Base-by-base conservation (phyloP, 2,888 invertebrate species). In the Nudaria mundana region DNA sequence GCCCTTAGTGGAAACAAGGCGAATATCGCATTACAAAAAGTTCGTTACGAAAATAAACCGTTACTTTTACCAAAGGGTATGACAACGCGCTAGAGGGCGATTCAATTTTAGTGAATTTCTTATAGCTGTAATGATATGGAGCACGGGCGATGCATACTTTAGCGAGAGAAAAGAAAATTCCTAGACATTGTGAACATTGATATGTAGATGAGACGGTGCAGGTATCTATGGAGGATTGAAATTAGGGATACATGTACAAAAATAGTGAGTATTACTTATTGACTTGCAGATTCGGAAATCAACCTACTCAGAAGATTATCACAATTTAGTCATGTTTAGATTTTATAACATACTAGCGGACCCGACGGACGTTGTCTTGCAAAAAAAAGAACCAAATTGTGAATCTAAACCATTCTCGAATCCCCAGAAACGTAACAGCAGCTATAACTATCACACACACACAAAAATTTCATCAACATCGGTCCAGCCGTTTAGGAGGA, bases 41-140 rank as follows among this genome's bases (percentile, higher is more conserved):
- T 87, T 82, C 86, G 86, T 85, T 87, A 85, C 76, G 71, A 81
- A 82, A 83, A 83, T 76, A 78, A 86, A 81, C 85, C 87, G 87
- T 87, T 87, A 84, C 79, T 80, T 78, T 81, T 81, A 81, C 75
- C 66, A 80, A 86, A 84, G 82, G 84, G 85, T 84, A 84, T 81
- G 82, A 82, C 79, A 83, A 71, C 74, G 73, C 70, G 69, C 71
- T 53, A 74, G 75, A 76, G 81, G 82, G 82, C 80, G 83, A 86
- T 83, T 81, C 83, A 81, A 85, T 86, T 83, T 84, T 83, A 80
- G 78, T 76, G 67, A 74, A 79, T 78, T 77, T 81, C 78, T 72
- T 74, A 72, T 69, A 69, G 66, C 67, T 64, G 81, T 85, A 86
- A 86, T 86, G 82, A 85, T 81, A 85, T 80, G 81, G 80, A 78